These are phyloP conservation scores for Ranitomeya imitator DNA, from an alignment of 2,113 vertebrate species.

Conservation along the genomic window DNA sequence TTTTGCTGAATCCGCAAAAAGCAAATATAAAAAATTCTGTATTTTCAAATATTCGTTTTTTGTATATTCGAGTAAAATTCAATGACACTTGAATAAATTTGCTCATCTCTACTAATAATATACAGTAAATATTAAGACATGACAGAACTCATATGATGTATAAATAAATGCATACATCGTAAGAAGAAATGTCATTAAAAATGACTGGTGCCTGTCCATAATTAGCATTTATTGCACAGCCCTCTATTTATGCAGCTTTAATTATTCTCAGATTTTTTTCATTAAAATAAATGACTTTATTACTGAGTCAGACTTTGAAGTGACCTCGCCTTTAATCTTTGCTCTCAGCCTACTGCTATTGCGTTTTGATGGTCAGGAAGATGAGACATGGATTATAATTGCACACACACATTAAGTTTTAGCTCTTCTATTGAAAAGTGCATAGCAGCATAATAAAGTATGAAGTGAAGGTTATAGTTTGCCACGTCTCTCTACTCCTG, in stretches of 20 bases:
- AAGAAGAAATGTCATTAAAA: not conserved
- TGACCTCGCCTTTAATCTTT: not conserved
- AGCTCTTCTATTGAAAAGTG: not conserved
- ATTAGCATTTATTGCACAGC: not conserved
- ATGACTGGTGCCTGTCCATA: not conserved
- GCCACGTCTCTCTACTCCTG: not conserved
- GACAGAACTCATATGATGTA: not conserved
- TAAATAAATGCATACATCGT: not conserved
- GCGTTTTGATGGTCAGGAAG: not conserved
- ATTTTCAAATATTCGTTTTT: no score
- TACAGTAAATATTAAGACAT: not conserved
- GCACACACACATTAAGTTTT: not conserved
- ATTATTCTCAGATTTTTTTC: not conserved
- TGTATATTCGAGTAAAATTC: no score
- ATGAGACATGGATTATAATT: not conserved
- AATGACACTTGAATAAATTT: no score
- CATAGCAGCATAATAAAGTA: not conserved
- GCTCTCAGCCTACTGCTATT: not conserved
- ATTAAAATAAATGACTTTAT: constrained; percentile 13
- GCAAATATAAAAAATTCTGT: no score
- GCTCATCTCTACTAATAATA: no score
- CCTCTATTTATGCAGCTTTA: constrained; percentile 1
- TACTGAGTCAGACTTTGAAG: not conserved
- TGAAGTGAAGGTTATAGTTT: not conserved
- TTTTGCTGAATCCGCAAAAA: no score